Conservation (phyloP, 2,113 vertebrate genomes). For the Pedetes capensis region DNA sequence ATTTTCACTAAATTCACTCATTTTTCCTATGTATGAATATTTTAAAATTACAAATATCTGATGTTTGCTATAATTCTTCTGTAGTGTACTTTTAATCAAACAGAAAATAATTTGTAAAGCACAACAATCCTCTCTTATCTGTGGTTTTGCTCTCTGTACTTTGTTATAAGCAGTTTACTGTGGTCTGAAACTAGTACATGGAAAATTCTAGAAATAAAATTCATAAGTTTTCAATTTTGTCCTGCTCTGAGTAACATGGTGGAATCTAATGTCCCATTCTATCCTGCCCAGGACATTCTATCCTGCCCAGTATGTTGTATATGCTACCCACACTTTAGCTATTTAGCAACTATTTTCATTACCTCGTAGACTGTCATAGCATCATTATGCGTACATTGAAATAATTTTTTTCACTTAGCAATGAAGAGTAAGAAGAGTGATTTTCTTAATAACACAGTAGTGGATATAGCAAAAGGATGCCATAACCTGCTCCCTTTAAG, state of each 20-base stretch:
- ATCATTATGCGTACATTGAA: neutral
- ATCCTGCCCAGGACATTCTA: accelerated
- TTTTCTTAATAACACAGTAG: neutral
- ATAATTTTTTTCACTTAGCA: neutral
- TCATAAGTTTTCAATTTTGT: neutral
- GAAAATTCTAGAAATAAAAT: neutral
- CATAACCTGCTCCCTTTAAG: neutral
- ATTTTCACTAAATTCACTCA: neutral
- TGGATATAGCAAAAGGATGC: neutral
- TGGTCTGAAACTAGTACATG: neutral
- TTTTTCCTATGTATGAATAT: neutral
- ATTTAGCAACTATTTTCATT: neutral
- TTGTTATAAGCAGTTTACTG: neutral
- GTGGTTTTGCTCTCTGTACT: neutral
- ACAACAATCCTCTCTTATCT: neutral
- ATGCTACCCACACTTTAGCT: no score
- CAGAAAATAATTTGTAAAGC: neutral
- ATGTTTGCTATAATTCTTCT: neutral
- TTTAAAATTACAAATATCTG: neutral
- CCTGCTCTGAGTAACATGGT: neutral
- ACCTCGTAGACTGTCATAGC: neutral
- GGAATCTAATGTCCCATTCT: neutral
- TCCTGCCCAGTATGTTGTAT: neutral
- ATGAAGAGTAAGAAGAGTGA: neutral
- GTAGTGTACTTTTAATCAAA: neutral